Percentiles rank a stretch among this genome's conserved stretches.
Conservation (phyloP, 2,888 invertebrate genomes). For the Eupithecia abbreviata region DNA sequence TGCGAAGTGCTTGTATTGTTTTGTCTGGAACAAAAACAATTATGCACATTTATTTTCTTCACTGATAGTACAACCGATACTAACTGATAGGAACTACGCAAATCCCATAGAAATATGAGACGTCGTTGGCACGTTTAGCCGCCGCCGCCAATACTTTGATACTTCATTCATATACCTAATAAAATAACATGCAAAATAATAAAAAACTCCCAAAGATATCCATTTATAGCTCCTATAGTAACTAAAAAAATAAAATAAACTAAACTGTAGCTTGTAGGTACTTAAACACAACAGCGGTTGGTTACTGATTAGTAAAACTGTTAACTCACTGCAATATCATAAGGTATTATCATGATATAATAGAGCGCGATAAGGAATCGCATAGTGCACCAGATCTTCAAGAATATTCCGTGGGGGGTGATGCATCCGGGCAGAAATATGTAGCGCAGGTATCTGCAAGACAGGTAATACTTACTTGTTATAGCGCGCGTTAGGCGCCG, state of each 20-base stretch:
- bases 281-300: too few relatives aligned
- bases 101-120: too few relatives aligned
- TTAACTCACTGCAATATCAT: slow-evolving; percentile 72
- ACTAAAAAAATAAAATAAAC: too few relatives aligned
- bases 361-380: slow-evolving; percentile 65
- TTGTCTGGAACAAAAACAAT: slow-evolving; percentile 54
- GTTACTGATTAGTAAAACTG: background rate
- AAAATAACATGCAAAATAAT: too few relatives aligned
- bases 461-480: slow-evolving; percentile 12
- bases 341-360: slow-evolving; percentile 69
- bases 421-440: slow-evolving; percentile 73
- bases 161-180: too few relatives aligned
- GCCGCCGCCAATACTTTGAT: too few relatives aligned
- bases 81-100: too few relatives aligned
- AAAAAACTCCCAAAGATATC: too few relatives aligned
- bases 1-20: slow-evolving; percentile 54
- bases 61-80: too few relatives aligned
- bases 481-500: background rate
- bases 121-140: too few relatives aligned
- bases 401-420: slow-evolving; percentile 76
- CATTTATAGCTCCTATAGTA: too few relatives aligned
- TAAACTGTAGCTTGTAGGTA: too few relatives aligned
- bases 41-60: background rate
- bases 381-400: slow-evolving; percentile 73
- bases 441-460: slow-evolving; percentile 64